Percentiles rank a stretch among this genome's conserved stretches.
Conservation (phyloP, 1,140 invertebrate genomes). For the Odontomachus brunneus region DNA sequence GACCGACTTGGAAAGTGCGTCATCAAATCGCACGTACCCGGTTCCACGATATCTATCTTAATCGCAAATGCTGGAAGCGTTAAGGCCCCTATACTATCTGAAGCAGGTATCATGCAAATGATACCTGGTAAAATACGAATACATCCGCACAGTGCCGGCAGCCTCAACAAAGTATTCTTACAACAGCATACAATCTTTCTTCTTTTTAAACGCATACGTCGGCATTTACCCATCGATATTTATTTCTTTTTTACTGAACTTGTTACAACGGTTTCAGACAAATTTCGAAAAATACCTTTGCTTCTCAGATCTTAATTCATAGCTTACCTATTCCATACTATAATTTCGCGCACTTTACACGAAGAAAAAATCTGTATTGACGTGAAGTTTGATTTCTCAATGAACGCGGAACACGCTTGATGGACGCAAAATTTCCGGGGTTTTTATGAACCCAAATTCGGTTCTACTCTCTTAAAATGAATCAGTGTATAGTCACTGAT, state of each 20-base stretch:
- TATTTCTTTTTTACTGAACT: too few relatives aligned
- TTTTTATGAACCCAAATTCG: too few relatives aligned
- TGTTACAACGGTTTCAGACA: too few relatives aligned
- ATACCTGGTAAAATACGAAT: background rate
- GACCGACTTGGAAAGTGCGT: slow-evolving; percentile 20
- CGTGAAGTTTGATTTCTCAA: too few relatives aligned
- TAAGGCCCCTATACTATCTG: background rate
- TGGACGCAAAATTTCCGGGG: too few relatives aligned
- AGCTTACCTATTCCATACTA: background rate
- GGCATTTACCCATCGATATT: too few relatives aligned
- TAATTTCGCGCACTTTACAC: background rate
- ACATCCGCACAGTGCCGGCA: background rate
- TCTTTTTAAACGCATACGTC: background rate
- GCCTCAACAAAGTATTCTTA: background rate
- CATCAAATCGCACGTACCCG: background rate
- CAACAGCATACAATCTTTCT: background rate
- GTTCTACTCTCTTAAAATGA: too few relatives aligned
- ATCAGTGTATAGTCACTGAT: too few relatives aligned
- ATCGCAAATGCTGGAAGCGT: background rate
- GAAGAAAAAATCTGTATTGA: too few relatives aligned
- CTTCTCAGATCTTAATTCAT: background rate
- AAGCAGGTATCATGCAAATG: background rate
- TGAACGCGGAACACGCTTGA: too few relatives aligned
- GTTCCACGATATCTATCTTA: background rate
- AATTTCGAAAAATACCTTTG: too few relatives aligned